Base-by-base conservation (phyloP, 2,113 vertebrate genomes). In the Calypte anna region DNA sequence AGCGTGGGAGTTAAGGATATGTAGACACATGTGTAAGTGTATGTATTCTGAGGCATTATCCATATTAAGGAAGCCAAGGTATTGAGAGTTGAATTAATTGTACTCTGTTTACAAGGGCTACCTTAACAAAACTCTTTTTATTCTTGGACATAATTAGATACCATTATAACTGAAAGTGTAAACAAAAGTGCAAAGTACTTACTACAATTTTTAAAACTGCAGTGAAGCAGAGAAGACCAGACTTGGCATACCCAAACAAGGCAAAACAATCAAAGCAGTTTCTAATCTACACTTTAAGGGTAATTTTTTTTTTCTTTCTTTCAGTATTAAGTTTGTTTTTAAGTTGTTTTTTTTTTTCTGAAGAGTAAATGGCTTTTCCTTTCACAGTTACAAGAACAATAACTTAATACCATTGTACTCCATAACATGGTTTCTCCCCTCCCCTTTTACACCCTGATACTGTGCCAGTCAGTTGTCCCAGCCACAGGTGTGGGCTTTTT, bases 1-100 rank as follows among this genome's bases (percentile, higher is more conserved):
- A 80, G 83, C 5, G 95, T 97, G 92, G 94, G 94, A 95, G 95
- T 91, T 72, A 76, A 73, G 96, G 95, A 88, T 95, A 2, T 94
- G 96, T 23, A 95, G 91, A 69, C 94, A 95, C 93, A 94, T 94
- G 94, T 95, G 93, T 91, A 40, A 73, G 88, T 85, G 73, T 61
- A 54, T 94, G 91, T 88, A n/a, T 70, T 74, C 50, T 51, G 33
- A 92, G 91, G 27, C 83, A 28, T 62, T 50, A 7, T 25, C 51
- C 83, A 4, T 19, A 13, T 94, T 82, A 91, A 91, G 91, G 93
- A 61, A 88, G 85, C 72, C 24, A 15, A 67, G 43, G 48, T 30
- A 25, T 20, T 22, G 82, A 58, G 82, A 43, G 21, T 14, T 69
- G 55, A 51, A 10, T 61, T 24, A 43, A 31, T 77, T 36, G 12